Evolutionary conservation across 2,888 invertebrate species (phyloP), one percentile per base, ranked within the genome.

Genomic region (Mamestra brassicae): DNA sequence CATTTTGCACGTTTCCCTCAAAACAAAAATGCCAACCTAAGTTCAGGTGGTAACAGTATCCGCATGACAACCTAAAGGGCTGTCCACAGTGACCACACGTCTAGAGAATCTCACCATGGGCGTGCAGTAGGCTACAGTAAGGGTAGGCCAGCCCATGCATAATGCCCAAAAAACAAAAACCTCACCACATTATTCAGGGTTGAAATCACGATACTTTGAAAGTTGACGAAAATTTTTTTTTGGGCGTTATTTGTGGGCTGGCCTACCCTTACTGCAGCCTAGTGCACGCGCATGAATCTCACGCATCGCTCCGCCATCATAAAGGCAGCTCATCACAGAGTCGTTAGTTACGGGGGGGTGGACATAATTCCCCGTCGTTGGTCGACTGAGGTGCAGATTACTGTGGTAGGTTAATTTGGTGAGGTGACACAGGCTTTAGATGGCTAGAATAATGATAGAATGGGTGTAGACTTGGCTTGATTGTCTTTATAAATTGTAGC

Each of bases 341-440:
- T 52, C 5, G 84, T 82, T 82, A 82, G 80, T 84, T 2, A 72
- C 72, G 80, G 80, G 7, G 67, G 57, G 7, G 34, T 84, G 82
- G 58, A 76, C 80, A 17, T 69, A 80, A 82, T 75, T 62, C 65
- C 15, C 42, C 2, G 10, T 45, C 36, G 47, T 54, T 60, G 62
- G 63, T 3, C 50, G 47, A 26, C 58, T 54, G 45, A 75, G 84
- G 66, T 67, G 38, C 54, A 69, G 67, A 62, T 82, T 77, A 81
- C 81, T 65, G 68, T 26, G 42, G 10, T 2, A 57, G 60, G 61
- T 61, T 78, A 80, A 82, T 80, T 77, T 71, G 67, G 36, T 64
- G 71, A 60, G 50, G 34, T 15, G 54, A 26, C 10, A 57, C 15
- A 50, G 52, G 65, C 10, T 42, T 36, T 50, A 17, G 13, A 61